Conservation (phyloP, 2,888 invertebrate species). For the Protophormia terraenovae region DNA sequence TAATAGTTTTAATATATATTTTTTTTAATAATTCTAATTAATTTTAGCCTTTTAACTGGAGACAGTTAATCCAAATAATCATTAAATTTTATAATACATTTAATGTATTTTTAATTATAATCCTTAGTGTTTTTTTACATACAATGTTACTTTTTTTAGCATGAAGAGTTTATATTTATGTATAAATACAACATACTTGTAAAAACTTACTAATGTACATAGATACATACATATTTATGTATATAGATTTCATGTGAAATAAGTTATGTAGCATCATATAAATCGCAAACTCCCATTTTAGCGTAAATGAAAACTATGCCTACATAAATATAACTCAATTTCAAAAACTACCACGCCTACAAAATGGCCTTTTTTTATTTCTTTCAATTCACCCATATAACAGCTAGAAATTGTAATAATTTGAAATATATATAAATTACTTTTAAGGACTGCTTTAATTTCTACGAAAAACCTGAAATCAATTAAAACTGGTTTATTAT, state of each 20-base stretch:
- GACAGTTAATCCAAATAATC: too few species aligned
- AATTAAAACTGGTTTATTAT: not conserved
- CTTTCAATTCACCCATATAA: not conserved
- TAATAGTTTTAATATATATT: too few species aligned
- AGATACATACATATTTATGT: not conserved
- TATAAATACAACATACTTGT: not conserved
- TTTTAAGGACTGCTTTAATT: not conserved
- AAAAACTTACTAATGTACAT: not conserved
- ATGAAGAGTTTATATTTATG: not conserved
- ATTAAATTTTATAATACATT: too few species aligned
- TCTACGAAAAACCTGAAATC: not conserved
- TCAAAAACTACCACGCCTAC: slow-evolving; percentile 53
- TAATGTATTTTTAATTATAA: not conserved
- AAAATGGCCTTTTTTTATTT: slow-evolving; percentile 2
- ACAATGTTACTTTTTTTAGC: slow-evolving; percentile 13
- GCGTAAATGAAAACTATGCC: slow-evolving; percentile 35
- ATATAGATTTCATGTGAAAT: slow-evolving; percentile 14
- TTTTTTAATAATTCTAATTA: too few species aligned
- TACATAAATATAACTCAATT: slow-evolving; percentile 58
- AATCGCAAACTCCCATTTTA: slow-evolving; percentile 53
- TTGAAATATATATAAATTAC: not conserved
- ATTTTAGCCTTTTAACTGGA: too few species aligned
- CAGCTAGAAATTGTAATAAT: not conserved
- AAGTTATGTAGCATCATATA: slow-evolving; percentile 45
- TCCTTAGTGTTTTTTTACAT: not conserved